phyloP scores from a whole-genome alignment of 2,797 vertebrate species.

The Fistularia tabacaria region DNA sequence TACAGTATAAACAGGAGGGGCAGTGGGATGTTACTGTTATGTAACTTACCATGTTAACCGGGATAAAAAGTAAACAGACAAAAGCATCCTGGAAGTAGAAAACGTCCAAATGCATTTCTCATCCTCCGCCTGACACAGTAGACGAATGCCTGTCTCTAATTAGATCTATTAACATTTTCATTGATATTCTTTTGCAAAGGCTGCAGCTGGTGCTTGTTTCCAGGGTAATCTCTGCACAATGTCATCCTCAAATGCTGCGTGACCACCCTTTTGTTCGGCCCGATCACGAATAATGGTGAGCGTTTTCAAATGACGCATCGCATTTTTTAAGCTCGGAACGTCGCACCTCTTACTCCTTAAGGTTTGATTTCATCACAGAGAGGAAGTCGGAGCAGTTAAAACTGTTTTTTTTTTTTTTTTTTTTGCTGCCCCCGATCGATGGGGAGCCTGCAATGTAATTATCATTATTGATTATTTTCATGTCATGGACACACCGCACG shows the following conservation, averaged over 20 bases:
- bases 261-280: conserved; percentile 8
- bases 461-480: conserved; percentile 36
- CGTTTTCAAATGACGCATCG: too few relatives aligned
- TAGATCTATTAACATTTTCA: conserved; percentile 30
- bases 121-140: too few relatives aligned
- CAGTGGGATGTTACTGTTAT: conserved; percentile 25
- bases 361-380: conserved; percentile 20
- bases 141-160: background rate
- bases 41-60: conserved; percentile 6
- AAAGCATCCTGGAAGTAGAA: background rate
- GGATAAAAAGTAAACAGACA: conserved; percentile 2
- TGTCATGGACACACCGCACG: conserved; percentile 14
- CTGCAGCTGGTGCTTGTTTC: conserved; percentile 29
- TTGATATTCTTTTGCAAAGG: conserved; percentile 26
- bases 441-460: conserved; percentile 34
- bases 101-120: too few relatives aligned
- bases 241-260: background rate
- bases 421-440: conserved; percentile 46
- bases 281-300: conserved; percentile 7
- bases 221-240: conserved; percentile 29
- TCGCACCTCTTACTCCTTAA: conserved; percentile 19
- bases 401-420: background rate
- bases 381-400: conserved; percentile 29
- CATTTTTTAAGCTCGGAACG: conserved; percentile 7
- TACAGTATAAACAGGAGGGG: conserved; percentile 24